A percentile compares a stretch with the other conserved stretches of the same genome.
Conservation (phyloP, 1,140 invertebrate genomes). For the Eufriesea mexicana region DNA sequence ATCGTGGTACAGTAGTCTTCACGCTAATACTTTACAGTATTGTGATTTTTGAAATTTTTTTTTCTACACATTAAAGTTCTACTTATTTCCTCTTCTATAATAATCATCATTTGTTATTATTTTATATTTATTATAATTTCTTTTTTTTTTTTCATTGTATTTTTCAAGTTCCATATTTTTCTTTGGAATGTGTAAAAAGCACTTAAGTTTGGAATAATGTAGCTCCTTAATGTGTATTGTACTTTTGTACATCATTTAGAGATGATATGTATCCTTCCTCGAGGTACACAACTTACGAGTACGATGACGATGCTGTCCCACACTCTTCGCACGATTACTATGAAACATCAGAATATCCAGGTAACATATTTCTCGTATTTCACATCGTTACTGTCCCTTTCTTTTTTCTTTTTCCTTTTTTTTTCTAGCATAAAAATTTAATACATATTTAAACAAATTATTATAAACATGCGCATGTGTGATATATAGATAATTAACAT, state of each 20-base stretch:
- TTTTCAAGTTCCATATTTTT: background rate
- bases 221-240: background rate
- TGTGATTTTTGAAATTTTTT: conserved; percentile 14
- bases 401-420: no score
- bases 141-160: background rate
- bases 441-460: conserved; percentile 13
- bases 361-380: conserved; percentile 66
- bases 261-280: conserved; percentile 75
- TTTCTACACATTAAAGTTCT: background rate
- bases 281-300: conserved; percentile 77
- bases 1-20: no score
- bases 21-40: conserved; percentile 45
- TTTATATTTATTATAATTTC: background rate
- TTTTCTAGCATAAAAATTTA: conserved; percentile 13
- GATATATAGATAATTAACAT: background rate
- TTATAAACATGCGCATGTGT: conserved; percentile 10
- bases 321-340: conserved; percentile 80
- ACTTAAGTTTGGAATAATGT: background rate
- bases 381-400: background rate
- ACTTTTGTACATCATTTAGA: conserved; percentile 59
- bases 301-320: conserved; percentile 79
- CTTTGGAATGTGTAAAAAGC: background rate
- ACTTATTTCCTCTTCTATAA: background rate
- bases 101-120: background rate
- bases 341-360: conserved; percentile 79